Base-by-base conservation (phyloP, 2,797 vertebrate genomes). In the Sphenodon punctatus region DNA sequence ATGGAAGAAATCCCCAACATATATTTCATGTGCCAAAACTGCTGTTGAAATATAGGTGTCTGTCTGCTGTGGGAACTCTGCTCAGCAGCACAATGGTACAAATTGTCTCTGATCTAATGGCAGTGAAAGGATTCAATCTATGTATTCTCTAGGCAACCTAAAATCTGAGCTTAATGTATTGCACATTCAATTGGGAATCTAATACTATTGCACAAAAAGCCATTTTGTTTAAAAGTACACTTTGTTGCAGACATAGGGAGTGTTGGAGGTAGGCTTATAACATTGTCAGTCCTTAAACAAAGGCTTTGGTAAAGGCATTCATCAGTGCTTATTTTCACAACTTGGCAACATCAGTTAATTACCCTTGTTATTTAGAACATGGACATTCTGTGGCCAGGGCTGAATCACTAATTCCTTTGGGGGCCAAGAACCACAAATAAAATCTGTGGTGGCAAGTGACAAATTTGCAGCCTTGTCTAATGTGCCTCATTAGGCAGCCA, bases 151-250 rank as follows among this genome's bases (percentile, higher is more conserved):
- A 3, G 19, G 17, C 55, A 86, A 32, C 73, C 68, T 65, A 64
- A 82, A 89, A 72, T 39, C 45, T 45, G 38, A 80, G 4, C 63
- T 88, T 65, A 78, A 75, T 78, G 59, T 46, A 78, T 19, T 78
- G 49, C 30, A 55, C 14, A 48, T 68, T 84, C 30, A 61, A 75
- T 84, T 85, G 55, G 78, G 49, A 85, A 45, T 55, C n/a, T 66
- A 82, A 80, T 55, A 5, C 19, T 58, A 9, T 20, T 49, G 22
- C 55, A 46, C 63, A 53, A 81, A 72, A 64, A n/a, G 19, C 46
- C 2, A 7, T 60, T 71, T 77, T 83, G 4, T 41, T 90, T 75
- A 46, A 90, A 86, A 70, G 30, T 80, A 63, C 1, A 1, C 1
- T 70, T 86, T 74, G 1, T 25, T 63, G 34, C 19, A 48, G 41